Evolutionary conservation across 2,888 invertebrate genomes (phyloP), one percentile per base, ranked within the genome.

Genomic region (Tinea pellionella): DNA sequence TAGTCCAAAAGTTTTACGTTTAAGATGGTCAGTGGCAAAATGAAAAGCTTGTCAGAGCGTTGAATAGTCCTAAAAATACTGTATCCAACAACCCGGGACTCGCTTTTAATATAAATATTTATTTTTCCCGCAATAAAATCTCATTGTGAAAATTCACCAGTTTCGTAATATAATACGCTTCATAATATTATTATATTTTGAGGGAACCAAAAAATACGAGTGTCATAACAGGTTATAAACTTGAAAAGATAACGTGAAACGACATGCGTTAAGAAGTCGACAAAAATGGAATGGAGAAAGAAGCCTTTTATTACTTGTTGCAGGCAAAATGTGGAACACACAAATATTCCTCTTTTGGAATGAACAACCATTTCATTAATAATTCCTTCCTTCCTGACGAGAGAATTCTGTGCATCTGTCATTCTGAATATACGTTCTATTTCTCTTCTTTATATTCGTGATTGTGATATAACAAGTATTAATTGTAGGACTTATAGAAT

Each of bases 321-420:
- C 47, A 47, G 47, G 47, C 15, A 47, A 47, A 47, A 47, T 47
- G 47, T 47, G 47, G 47, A 47, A 47, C 47, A 53, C 53, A 53
- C 18, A 53, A 53, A 53, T 53, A 24, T 53, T 53, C 24, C 19
- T 16, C 12, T 53, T 53, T 53, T 53, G 53, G 53, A 24, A 53
- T 24, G 24, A 53, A 60, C 55, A 60, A 32, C 42, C 37, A 29
- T 59, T 60, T 57, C 42, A 62, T 62, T 62, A 62, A 62, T 62
- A 62, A 62, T 62, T 62, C 61, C 47, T 16, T n/a, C 19, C 58
- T 24, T 42, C 47, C 57, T 57, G 58, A 60, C 30, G 37, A 30
- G 37, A 51, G 24, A 61, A 43, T 61, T 47, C 57, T 53, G 53
- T 53, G 53, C 53, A 53, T 53, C 18, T 53, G 53, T 53, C 53